These are phyloP conservation scores for Philonicus albiceps DNA, from an alignment of 2,888 invertebrate genomes.

Conservation along the genomic window DNA sequence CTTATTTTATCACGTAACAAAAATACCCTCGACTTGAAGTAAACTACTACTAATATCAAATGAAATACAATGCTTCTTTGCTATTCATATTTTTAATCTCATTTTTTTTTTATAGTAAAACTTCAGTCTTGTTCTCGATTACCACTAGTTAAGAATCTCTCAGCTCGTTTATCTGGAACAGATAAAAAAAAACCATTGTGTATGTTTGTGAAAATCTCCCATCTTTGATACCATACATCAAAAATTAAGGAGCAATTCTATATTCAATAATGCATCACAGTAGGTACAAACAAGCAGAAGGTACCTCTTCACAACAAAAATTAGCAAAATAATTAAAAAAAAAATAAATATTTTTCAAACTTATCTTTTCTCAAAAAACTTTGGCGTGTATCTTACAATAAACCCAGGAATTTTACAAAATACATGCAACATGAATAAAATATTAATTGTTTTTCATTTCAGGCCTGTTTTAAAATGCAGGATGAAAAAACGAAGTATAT, in stretches of 20 bases:
- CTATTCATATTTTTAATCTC: background rate
- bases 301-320: background rate
- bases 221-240: background rate
- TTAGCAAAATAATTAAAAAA: slow-evolving; percentile 11
- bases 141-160: slow-evolving; percentile 62
- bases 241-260: background rate
- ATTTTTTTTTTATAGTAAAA: slow-evolving; percentile 56
- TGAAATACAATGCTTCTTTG: background rate
- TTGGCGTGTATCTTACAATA: slow-evolving; percentile 19
- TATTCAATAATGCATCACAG: slow-evolving; percentile 5
- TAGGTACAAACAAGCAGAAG: slow-evolving; percentile 24
- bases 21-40: slow-evolving; percentile 4
- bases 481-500: background rate
- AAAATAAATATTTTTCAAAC: background rate
- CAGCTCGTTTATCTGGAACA: slow-evolving; percentile 59
- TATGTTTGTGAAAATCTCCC: background rate
- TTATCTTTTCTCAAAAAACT: background rate
- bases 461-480: background rate
- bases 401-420: slow-evolving; percentile 9
- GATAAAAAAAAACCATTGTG: slow-evolving; percentile 50
- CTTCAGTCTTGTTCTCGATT: slow-evolving; percentile 63
- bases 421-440: slow-evolving; percentile 21
- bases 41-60: background rate
- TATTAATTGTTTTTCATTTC: background rate
- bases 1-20: slow-evolving; percentile 3